Conservation (phyloP, 1,140 invertebrate genomes). For the Scaptomyza montana region DNA sequence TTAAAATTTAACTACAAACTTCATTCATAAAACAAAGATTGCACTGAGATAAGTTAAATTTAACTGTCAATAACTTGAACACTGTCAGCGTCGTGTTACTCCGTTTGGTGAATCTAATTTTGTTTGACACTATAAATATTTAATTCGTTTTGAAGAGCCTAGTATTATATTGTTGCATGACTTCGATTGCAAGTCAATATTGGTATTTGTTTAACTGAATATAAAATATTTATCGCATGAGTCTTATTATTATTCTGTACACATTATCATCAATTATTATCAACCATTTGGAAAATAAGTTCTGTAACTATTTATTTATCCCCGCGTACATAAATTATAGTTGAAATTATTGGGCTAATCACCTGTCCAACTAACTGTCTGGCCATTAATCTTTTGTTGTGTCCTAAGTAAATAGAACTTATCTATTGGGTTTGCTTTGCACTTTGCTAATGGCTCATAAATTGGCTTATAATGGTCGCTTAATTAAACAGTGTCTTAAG, state of each 20-base stretch:
- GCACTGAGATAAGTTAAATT: not conserved
- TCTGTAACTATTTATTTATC: constrained; percentile 10
- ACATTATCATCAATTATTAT: not conserved
- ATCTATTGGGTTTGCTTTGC: constrained; percentile 53
- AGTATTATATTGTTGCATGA: too few relatives aligned
- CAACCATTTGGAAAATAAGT: too few relatives aligned
- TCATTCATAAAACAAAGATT: not conserved
- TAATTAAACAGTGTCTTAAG: constrained; percentile 46
- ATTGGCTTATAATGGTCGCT: constrained; percentile 60
- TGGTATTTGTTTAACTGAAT: too few relatives aligned
- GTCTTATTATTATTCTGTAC: not conserved
- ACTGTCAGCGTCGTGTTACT: not conserved
- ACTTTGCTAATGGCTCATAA: constrained; percentile 40
- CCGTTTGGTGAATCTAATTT: not conserved
- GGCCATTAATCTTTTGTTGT: constrained; percentile 34
- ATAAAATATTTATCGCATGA: too few relatives aligned
- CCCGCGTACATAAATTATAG: constrained; percentile 12
- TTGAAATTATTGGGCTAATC: constrained; percentile 12
- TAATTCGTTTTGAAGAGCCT: too few relatives aligned
- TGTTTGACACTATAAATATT: not conserved
- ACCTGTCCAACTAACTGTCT: constrained; percentile 23
- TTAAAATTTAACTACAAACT: not conserved
- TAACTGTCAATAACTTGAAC: not conserved
- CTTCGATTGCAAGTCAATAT: too few relatives aligned
- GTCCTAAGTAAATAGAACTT: constrained; percentile 56